Evolutionary conservation across 1,140 invertebrate genomes (phyloP), one percentile per base, ranked within the genome.

Genomic region (Pissodes strobi): DNA sequence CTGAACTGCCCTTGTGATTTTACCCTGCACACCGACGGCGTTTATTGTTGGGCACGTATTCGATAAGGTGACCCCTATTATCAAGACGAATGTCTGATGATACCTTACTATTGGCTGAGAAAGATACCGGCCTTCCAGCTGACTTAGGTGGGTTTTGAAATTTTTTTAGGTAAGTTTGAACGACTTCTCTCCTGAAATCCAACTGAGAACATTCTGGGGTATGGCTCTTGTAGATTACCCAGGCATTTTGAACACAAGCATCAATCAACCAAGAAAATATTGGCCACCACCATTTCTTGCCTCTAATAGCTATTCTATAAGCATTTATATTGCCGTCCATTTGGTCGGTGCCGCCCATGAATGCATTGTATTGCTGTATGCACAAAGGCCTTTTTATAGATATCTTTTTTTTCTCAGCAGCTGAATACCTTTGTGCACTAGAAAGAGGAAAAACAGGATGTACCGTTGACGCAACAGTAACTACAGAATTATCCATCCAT

Each of bases 211-310:
- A 27, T n/a, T 45, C 37, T 12, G 23, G n/a, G n/a, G n/a, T 39
- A 51, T 27, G 15, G 46, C 56, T 62, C 56, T 13, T 55, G 34
- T 74, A 68, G 46, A 74, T 59, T 30, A 69, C 64, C 69, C 70
- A 76, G 63, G 72, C 65, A 62, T 76, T 77, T 34, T 68, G 64
- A 56, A 77, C 38, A 39, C 66, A 51, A 61, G 69, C 66, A 72
- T 76, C 70, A 34, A 76, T 34, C 34, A 72, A 46, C 38, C 72
- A 72, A 3, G 72, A 75, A 65, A 74, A 76, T 61, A 77, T 65
- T 43, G 60, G 53, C 76, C 72, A 73, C 45, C 60, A 72, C 67
- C 67, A 75, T 70, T 76, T 78, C 62, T 76, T 79, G 53, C 70
- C 67, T 68, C 76, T 56, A 68, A 78, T 77, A 52, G 69, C 71